A percentile compares a stretch with the other conserved stretches of the same genome.
Evolutionary conservation across 2,113 vertebrate species (phyloP).

Genomic region (Cnemophilus loriae): DNA sequence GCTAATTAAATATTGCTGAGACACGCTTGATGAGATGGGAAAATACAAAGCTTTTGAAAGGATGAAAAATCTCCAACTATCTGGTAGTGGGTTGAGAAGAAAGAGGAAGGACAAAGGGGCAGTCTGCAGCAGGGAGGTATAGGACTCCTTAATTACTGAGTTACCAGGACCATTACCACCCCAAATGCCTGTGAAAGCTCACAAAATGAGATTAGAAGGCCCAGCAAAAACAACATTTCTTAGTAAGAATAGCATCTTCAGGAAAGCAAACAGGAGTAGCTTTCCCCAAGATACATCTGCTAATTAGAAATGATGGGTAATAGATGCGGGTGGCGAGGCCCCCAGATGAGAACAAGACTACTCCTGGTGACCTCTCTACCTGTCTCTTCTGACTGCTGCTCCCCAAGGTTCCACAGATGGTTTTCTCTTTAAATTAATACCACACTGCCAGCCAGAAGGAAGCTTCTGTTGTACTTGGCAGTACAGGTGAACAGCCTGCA

Average conservation of each 20-base stretch:
- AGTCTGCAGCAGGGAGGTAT: conserved; percentile 34
- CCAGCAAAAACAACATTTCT: neutral
- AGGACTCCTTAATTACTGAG: conserved; percentile 64
- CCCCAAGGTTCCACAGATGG: conserved; percentile 48
- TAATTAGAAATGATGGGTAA: conserved; percentile 43
- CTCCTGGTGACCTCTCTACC: neutral
- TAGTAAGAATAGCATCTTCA: neutral
- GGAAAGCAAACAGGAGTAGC: neutral
- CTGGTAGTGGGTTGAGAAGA: conserved; percentile 74
- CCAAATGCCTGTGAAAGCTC: conserved; percentile 23
- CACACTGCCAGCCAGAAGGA: conserved; percentile 13
- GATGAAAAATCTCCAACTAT: conserved; percentile 79
- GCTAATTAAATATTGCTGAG: conserved; percentile 81
- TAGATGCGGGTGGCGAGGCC: neutral
- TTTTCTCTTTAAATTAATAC: conserved; percentile 8
- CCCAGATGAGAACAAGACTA: neutral
- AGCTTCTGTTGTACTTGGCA: conserved; percentile 71
- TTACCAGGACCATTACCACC: conserved; percentile 54
- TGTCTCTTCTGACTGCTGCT: neutral
- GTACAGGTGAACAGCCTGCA: conserved; percentile 70
- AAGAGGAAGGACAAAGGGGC: conserved; percentile 43
- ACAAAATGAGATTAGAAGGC: neutral
- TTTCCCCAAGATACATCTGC: neutral
- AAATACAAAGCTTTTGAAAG: conserved; percentile 79
- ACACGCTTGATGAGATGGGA: conserved; percentile 81